Evolutionary conservation across 1,140 invertebrate genomes (phyloP).

Genomic region (Apis cerana): DNA sequence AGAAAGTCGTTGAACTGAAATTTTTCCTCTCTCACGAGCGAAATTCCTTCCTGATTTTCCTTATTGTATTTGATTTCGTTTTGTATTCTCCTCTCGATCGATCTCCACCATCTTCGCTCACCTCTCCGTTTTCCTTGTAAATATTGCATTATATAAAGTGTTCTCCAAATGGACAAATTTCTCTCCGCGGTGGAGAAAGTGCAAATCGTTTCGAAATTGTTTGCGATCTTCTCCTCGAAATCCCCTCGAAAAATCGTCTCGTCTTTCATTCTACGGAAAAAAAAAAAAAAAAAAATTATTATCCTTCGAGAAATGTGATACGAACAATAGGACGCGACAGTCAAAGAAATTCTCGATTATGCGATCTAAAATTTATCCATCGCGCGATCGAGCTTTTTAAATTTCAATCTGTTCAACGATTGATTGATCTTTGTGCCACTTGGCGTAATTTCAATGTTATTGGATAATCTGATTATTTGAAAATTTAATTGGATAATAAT

Average conservation of each 20-base stretch:
- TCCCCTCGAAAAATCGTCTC: not conserved
- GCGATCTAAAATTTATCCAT: too few species aligned
- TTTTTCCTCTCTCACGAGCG: too few species aligned
- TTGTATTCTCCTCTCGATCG: not conserved
- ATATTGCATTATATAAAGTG: conserved; percentile 5
- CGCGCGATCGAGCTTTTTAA: too few species aligned
- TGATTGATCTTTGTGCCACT: too few species aligned
- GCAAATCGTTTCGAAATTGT: not conserved
- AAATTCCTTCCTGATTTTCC: not conserved
- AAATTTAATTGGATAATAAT: too few species aligned
- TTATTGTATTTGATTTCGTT: not conserved
- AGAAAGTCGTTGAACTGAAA: not conserved
- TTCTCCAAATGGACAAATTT: not conserved
- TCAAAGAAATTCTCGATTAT: too few species aligned
- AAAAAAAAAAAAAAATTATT: too few species aligned
- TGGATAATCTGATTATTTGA: too few species aligned
- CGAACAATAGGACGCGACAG: not conserved
- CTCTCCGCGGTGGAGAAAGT: not conserved
- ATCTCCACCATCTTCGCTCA: not conserved
- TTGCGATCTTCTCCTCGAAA: not conserved
- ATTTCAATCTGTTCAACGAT: too few species aligned
- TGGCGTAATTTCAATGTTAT: too few species aligned
- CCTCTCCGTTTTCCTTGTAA: not conserved
- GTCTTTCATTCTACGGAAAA: too few species aligned
- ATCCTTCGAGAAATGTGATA: not conserved